Evolutionary conservation across 2,113 vertebrate genomes (phyloP).

Genomic region (Eurypyga helias): DNA sequence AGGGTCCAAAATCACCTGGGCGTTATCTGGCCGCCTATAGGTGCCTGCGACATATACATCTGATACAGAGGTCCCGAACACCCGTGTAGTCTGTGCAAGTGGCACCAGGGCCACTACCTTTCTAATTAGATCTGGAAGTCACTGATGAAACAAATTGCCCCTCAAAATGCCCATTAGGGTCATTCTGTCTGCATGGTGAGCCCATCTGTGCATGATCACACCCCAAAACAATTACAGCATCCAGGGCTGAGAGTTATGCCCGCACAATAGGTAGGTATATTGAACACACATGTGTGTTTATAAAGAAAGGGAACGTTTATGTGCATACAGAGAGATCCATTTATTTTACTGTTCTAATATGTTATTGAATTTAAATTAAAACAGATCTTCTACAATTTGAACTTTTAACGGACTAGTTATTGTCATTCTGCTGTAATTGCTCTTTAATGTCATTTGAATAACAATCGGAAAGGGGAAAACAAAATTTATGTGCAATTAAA

Average conservation of each 20-base stretch:
- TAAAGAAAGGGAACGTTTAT: not conserved
- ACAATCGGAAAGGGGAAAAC: slow-evolving; percentile 60
- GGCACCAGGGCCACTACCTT: too few relatives aligned
- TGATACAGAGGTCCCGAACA: accelerated
- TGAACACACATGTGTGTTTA: accelerated
- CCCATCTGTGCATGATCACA: not conserved
- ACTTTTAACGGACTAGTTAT: slow-evolving; percentile 53
- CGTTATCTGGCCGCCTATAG: not conserved
- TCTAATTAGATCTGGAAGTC: not conserved
- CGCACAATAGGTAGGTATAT: accelerated
- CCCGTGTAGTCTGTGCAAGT: accelerated
- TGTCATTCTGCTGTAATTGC: slow-evolving; percentile 60
- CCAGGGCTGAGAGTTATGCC: not conserved
- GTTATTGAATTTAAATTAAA: slow-evolving; percentile 63
- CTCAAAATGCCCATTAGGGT: accelerated
- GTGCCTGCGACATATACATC: not conserved
- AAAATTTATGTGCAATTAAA: slow-evolving; percentile 71
- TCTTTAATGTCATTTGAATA: slow-evolving; percentile 63
- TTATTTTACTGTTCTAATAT: slow-evolving; percentile 18
- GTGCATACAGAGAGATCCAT: not conserved
- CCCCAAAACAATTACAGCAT: not conserved
- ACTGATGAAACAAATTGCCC: not conserved
- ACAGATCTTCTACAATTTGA: slow-evolving; percentile 30
- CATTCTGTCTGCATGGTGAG: accelerated
- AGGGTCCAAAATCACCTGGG: accelerated